A percentile compares a stretch with the other conserved stretches of the same genome.
Conservation (phyloP, 2,113 vertebrate genomes). For the Piprites chloris region DNA sequence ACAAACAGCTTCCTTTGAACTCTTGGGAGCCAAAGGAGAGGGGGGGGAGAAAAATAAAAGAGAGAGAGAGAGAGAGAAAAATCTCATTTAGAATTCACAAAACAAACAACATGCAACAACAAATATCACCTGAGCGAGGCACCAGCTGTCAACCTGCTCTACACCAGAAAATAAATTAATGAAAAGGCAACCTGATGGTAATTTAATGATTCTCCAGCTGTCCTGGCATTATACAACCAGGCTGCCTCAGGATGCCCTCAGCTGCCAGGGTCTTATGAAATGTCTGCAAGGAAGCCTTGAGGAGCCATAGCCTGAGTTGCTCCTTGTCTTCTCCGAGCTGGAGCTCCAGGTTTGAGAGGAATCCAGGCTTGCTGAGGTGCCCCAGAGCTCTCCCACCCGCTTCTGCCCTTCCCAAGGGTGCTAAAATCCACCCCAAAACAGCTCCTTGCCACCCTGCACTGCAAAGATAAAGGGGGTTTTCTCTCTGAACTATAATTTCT, state of each 20-base stretch:
- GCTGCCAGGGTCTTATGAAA: background rate
- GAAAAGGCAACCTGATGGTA: background rate
- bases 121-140: constrained; percentile 5
- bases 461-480: accelerated
- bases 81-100: background rate
- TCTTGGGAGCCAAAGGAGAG: background rate
- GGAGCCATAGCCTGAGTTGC: background rate
- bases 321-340: background rate
- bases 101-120: constrained; percentile 1
- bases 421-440: background rate
- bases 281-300: background rate
- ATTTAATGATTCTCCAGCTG: background rate
- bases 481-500: background rate
- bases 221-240: background rate
- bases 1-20: constrained; percentile 47
- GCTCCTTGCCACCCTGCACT: accelerated
- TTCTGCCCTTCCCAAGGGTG: accelerated
- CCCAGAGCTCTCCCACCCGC: background rate
- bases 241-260: background rate
- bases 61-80: background rate
- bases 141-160: background rate
- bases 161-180: background rate
- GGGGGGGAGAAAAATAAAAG: accelerated
- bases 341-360: background rate
- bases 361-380: background rate